Conservation (phyloP, 2,797 vertebrate species). For the Benthosema pterotum region DNA sequence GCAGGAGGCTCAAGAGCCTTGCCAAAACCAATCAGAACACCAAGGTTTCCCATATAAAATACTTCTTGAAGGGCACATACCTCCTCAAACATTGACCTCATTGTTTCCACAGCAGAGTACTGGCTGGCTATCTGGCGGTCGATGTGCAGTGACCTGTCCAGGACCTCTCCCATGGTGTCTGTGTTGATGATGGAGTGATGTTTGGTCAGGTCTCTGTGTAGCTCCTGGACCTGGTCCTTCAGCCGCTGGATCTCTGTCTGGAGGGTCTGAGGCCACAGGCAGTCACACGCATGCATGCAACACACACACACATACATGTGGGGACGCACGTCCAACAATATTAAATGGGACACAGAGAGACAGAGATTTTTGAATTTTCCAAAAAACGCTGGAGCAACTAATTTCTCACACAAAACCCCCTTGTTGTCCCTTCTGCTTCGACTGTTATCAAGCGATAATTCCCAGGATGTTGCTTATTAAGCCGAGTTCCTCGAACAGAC, state of each 20-base stretch:
- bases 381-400: too few species aligned
- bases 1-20: too few species aligned
- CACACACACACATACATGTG: neutral
- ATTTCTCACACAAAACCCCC: too few species aligned
- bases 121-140: conserved; percentile 85
- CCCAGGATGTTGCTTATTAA: too few species aligned
- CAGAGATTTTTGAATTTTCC: too few species aligned
- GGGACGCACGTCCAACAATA: too few species aligned
- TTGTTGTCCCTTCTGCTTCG: too few species aligned
- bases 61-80: conserved; percentile 63
- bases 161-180: conserved; percentile 86
- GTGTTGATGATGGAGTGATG: conserved; percentile 94
- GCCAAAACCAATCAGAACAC: conserved; percentile 6
- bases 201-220: conserved; percentile 94
- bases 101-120: conserved; percentile 84
- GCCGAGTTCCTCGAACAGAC: too few species aligned
- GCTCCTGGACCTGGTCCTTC: conserved; percentile 94
- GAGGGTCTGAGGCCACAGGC: conserved; percentile 74
- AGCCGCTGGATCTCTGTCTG: conserved; percentile 88
- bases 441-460: too few species aligned
- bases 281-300: conserved; percentile 10
- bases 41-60: conserved; percentile 10
- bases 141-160: conserved; percentile 87
- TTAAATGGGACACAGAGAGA: too few species aligned
- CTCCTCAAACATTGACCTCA: conserved; percentile 89